A percentile compares a stretch with the other conserved stretches of the same genome.
phyloP scores from a whole-genome alignment of 2,113 vertebrate species.

The Smithornis capensis region DNA sequence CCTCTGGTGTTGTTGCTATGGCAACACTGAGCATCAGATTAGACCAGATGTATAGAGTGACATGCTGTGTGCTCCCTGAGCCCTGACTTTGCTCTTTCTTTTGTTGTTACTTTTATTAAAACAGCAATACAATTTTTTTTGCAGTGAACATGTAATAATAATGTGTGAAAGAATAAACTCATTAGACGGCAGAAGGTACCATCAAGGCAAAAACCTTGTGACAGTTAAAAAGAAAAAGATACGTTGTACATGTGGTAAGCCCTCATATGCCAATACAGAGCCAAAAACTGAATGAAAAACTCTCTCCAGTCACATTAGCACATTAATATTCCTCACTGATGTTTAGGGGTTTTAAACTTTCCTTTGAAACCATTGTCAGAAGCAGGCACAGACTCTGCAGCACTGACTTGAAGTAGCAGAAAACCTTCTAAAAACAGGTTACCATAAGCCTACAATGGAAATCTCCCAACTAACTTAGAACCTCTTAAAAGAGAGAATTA shows the following conservation, averaged over 20 bases:
- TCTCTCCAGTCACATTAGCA: background rate
- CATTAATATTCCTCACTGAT: background rate
- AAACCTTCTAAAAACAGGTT: background rate
- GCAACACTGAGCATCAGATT: constrained; percentile 50
- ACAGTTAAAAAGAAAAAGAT: background rate
- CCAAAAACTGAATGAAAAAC: background rate
- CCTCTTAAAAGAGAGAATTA: background rate
- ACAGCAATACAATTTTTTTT: background rate
- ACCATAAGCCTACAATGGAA: background rate
- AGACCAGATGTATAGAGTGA: constrained; percentile 12
- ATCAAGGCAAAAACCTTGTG: background rate
- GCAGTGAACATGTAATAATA: background rate
- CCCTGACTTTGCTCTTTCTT: constrained; percentile 14
- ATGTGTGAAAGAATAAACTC: background rate
- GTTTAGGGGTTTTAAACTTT: background rate
- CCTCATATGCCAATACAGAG: background rate
- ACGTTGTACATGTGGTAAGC: background rate
- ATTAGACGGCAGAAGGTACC: background rate
- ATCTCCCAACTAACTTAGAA: background rate
- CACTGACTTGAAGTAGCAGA: background rate
- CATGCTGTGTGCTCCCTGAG: background rate
- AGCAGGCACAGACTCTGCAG: background rate
- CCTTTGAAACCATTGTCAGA: background rate
- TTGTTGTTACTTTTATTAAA: constrained; percentile 11
- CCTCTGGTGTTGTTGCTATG: constrained; percentile 31